Percentiles rank a stretch among this genome's conserved stretches.
phyloP scores from a whole-genome alignment of 2,888 invertebrate genomes.

The Panorpa germanica region DNA sequence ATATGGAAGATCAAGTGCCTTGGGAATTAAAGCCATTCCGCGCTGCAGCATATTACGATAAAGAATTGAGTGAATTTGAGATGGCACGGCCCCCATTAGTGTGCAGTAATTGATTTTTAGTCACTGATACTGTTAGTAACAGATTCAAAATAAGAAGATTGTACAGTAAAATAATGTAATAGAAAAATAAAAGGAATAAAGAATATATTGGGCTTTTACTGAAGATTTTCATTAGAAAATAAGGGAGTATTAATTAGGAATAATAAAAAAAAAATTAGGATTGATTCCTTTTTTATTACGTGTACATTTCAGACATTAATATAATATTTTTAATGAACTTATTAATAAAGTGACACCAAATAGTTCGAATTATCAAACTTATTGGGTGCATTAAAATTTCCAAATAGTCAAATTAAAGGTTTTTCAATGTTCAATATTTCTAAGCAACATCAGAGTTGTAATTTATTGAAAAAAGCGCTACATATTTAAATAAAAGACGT shows the following conservation, averaged over 20 bases:
- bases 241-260: not conserved
- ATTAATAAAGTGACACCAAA: too few relatives aligned
- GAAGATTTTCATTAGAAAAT: not conserved
- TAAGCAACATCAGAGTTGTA: too few relatives aligned
- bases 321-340: too few relatives aligned
- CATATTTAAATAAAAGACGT: too few relatives aligned
- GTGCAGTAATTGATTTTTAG: constrained; percentile 6
- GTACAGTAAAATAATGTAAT: not conserved
- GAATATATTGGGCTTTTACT: not conserved
- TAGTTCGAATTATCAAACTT: too few relatives aligned
- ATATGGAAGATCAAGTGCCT: constrained; percentile 62
- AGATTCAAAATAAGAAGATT: constrained; percentile 1
- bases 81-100: constrained; percentile 35
- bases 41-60: constrained; percentile 50
- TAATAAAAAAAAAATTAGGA: constrained; percentile 1
- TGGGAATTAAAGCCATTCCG: constrained; percentile 63
- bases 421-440: too few relatives aligned
- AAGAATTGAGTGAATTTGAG: constrained; percentile 55
- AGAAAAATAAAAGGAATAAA: not conserved
- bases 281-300: constrained; percentile 4
- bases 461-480: too few relatives aligned
- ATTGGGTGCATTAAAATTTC: too few relatives aligned
- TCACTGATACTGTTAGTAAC: not conserved
- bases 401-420: too few relatives aligned
- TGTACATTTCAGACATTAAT: not conserved